Evolutionary conservation across 2,888 invertebrate genomes (phyloP).

Genomic region (Rotaria macrura): DNA sequence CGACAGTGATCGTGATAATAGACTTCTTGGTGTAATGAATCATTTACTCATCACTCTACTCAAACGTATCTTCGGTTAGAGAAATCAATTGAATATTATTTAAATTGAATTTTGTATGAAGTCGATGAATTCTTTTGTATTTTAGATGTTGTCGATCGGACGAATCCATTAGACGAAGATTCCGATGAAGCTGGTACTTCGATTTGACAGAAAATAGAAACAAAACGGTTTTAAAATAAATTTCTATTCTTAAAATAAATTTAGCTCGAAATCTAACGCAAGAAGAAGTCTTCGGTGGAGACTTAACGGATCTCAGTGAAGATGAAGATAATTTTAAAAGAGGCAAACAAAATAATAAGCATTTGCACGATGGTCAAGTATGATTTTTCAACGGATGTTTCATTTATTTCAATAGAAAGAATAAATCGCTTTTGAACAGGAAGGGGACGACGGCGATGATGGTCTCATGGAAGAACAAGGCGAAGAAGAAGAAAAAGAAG

Average conservation of each 20-base stretch:
- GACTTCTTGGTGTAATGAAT: too few relatives aligned
- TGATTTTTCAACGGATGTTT: neutral
- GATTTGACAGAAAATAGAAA: neutral
- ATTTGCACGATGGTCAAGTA: neutral
- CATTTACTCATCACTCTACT: too few relatives aligned
- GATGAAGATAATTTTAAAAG: constrained; percentile 14
- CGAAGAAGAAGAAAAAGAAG: constrained; percentile 27
- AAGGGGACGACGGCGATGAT: neutral
- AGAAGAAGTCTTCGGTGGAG: constrained; percentile 30
- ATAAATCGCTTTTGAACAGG: neutral
- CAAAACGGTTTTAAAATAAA: neutral
- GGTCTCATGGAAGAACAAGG: neutral
- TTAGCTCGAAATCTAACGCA: neutral
- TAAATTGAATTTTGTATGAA: too few relatives aligned
- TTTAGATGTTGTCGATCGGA: neutral
- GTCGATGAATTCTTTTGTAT: too few relatives aligned
- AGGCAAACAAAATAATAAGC: neutral
- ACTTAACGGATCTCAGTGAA: constrained; percentile 29
- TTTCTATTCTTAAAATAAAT: neutral
- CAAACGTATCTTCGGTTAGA: neutral
- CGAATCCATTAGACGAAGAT: neutral
- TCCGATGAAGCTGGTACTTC: neutral
- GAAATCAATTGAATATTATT: too few relatives aligned
- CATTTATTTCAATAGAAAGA: neutral
- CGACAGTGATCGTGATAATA: too few relatives aligned